These are phyloP conservation scores for Adoxophyes honmai DNA, from an alignment of 1,140 invertebrate species.

Conservation along the genomic window DNA sequence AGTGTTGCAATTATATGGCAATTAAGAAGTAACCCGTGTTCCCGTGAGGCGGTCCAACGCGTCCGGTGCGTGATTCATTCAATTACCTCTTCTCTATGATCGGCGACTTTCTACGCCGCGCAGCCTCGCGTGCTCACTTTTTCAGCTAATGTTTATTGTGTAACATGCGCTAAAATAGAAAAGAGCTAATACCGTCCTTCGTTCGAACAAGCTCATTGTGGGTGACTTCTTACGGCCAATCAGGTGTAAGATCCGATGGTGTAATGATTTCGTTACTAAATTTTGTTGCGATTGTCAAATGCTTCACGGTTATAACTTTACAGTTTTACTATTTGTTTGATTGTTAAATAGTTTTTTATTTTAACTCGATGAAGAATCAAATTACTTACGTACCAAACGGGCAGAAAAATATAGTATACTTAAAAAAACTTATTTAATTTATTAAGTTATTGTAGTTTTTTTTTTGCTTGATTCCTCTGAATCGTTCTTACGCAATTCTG, in stretches of 20 bases:
- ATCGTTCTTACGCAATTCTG: too few relatives aligned
- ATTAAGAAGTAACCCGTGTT: constrained; percentile 42
- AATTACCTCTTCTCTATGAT: constrained; percentile 27
- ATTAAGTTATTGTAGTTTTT: too few relatives aligned
- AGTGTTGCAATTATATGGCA: constrained; percentile 39
- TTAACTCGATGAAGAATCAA: too few relatives aligned
- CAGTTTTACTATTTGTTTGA: too few relatives aligned
- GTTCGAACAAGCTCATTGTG: constrained; percentile 6
- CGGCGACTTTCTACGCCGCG: constrained; percentile 49
- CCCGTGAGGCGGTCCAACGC: constrained; percentile 21
- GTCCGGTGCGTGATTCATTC: constrained; percentile 43
- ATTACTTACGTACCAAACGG: too few relatives aligned
- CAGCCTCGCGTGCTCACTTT: constrained; percentile 36
- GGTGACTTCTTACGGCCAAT: not conserved
- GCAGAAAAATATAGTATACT: too few relatives aligned
- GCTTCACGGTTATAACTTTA: too few relatives aligned
- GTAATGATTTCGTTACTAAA: too few relatives aligned
- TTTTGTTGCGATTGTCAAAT: too few relatives aligned
- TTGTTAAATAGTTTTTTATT: too few relatives aligned
- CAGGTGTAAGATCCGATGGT: not conserved
- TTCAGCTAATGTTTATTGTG: constrained; percentile 42
- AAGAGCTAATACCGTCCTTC: constrained; percentile 35
- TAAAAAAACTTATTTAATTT: too few relatives aligned
- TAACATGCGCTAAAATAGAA: constrained; percentile 63
- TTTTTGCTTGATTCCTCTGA: too few relatives aligned